Evolutionary conservation across 2,113 vertebrate genomes (phyloP).

Genomic region (Cebus imitator): DNA sequence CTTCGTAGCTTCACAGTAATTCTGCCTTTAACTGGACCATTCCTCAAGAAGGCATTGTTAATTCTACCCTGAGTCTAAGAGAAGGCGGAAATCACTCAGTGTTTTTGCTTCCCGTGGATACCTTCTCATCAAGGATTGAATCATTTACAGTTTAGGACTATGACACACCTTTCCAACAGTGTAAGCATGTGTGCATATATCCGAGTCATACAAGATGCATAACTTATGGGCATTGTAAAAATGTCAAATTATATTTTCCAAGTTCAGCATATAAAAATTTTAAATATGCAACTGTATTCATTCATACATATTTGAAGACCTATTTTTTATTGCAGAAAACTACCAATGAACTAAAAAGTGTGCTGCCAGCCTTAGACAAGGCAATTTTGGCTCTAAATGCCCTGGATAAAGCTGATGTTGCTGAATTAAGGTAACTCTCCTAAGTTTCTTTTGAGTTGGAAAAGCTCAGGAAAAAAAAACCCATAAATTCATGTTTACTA

Average conservation of each 20-base stretch:
- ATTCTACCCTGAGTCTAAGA: neutral
- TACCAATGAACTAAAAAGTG: constrained; percentile 72
- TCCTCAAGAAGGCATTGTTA: neutral
- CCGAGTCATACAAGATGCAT: neutral
- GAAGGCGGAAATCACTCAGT: neutral
- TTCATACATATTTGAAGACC: neutral
- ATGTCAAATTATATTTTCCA: neutral
- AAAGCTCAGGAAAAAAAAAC: neutral
- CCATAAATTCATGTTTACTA: neutral
- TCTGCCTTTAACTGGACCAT: neutral
- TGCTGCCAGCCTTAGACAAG: constrained; percentile 75
- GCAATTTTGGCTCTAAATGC: constrained; percentile 75
- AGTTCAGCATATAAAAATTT: neutral
- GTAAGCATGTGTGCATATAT: neutral
- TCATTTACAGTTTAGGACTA: neutral
- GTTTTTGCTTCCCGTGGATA: neutral
- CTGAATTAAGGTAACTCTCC: constrained; percentile 79
- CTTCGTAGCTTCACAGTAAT: neutral
- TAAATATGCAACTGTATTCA: neutral
- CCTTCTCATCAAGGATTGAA: neutral
- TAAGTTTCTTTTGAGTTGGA: neutral
- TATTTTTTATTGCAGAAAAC: constrained; percentile 69
- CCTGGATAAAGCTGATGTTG: constrained; percentile 80
- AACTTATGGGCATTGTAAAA: neutral
- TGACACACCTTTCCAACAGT: neutral